Conservation (phyloP, 2,888 invertebrate genomes). For the Lithophane leautieri region DNA sequence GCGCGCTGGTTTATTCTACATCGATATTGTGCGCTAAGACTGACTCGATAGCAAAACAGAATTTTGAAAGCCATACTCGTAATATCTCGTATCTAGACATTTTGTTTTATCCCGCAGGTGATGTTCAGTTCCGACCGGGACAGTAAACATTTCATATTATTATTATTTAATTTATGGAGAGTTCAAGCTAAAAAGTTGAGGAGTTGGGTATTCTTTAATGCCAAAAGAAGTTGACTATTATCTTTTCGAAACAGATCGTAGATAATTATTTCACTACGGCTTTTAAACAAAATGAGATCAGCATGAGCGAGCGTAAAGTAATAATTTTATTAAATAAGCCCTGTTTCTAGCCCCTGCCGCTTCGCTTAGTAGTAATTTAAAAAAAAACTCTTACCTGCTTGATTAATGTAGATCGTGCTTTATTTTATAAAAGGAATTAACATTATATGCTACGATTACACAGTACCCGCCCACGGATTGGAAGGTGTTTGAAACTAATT, state of each 20-base stretch:
- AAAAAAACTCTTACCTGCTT: neutral
- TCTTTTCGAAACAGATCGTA: conserved; percentile 18
- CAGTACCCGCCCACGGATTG: neutral
- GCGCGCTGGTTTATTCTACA: neutral
- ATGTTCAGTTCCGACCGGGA: neutral
- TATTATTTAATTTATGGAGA: neutral
- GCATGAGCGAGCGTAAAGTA: conserved; percentile 14
- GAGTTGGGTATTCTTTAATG: neutral
- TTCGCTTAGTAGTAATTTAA: neutral
- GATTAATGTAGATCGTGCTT: conserved; percentile 4
- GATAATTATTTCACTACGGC: conserved; percentile 26
- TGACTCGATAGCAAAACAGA: neutral
- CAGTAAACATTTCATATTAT: conserved; percentile 5
- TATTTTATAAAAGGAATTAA: neutral
- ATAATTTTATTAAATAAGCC: conserved; percentile 22
- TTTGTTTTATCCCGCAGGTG: conserved; percentile 2
- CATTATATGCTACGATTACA: conserved; percentile 2
- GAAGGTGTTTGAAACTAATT: conserved; percentile 12
- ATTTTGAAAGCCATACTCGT: neutral
- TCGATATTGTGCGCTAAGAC: conserved; percentile 1
- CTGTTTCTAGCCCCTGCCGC: neutral
- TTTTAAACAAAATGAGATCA: conserved; percentile 32
- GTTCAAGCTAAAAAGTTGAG: neutral
- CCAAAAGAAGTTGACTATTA: conserved; percentile 16
- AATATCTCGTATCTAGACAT: conserved; percentile 4